Evolutionary conservation across 1,140 invertebrate species (phyloP).

Genomic region (Batillaria attramentaria): DNA sequence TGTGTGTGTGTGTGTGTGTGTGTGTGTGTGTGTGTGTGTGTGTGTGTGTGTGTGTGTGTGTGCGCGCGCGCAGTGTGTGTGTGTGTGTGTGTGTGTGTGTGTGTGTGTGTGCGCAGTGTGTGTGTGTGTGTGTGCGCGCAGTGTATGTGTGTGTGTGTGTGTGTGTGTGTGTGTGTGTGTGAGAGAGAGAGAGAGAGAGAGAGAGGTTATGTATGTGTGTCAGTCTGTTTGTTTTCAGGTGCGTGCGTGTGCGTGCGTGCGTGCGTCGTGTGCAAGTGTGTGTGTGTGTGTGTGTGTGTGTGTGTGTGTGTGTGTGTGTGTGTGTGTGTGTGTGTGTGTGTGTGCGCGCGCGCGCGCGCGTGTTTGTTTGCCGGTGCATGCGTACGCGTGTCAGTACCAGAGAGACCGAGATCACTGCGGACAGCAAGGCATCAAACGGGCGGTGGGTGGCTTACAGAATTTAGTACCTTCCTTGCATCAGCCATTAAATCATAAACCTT

Average conservation of each 20-base stretch:
- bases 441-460: too few relatives aligned
- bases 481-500: too few relatives aligned
- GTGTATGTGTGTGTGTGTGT: background rate
- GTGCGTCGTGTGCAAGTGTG: background rate
- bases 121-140: background rate
- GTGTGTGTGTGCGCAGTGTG: background rate
- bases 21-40: background rate
- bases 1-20: background rate
- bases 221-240: background rate
- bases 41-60: conserved; percentile 1
- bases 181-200: too few relatives aligned
- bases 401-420: too few relatives aligned
- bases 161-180: background rate
- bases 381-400: background rate
- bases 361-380: background rate
- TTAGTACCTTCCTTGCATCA: too few relatives aligned
- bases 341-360: background rate
- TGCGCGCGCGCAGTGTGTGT: background rate
- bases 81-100: background rate
- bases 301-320: background rate
- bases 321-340: background rate
- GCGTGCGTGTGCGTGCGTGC: background rate
- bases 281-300: background rate
- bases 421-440: too few relatives aligned
- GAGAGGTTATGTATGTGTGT: background rate